Percentiles rank a stretch among this genome's conserved stretches.
phyloP scores from a whole-genome alignment of 2,797 vertebrate genomes.

The Rhadinocentrus ornatus region DNA sequence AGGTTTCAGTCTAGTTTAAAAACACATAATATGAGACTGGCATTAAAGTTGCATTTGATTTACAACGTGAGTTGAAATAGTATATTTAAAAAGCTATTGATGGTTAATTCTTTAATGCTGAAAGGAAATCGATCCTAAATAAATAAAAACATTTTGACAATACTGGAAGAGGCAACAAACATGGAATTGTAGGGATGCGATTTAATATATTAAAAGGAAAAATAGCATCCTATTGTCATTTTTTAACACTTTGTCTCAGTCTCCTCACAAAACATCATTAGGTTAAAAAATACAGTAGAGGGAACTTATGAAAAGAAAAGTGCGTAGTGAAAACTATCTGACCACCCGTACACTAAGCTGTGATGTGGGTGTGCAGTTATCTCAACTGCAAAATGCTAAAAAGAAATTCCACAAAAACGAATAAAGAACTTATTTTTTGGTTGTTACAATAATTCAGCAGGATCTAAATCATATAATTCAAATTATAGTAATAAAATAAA shows the following conservation, averaged over 20 bases:
- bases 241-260: neutral
- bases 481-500: neutral
- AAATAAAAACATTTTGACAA: neutral
- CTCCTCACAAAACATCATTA: neutral
- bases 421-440: no score
- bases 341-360: neutral
- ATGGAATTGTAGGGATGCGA: constrained; percentile 4
- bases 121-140: neutral
- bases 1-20: constrained; percentile 42
- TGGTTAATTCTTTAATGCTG: constrained; percentile 7
- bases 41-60: constrained; percentile 22
- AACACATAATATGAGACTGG: constrained; percentile 14
- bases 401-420: neutral
- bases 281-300: neutral
- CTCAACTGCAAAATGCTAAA: neutral
- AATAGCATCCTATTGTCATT: neutral
- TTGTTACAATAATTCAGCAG: no score
- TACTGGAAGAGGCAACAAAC: neutral
- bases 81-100: constrained; percentile 7
- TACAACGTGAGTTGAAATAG: constrained; percentile 8
- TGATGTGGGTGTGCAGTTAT: neutral
- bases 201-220: neutral
- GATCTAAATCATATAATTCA: neutral
- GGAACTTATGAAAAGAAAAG: neutral
- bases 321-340: neutral